These are phyloP conservation scores for Ceratina japonica DNA, from an alignment of 1,140 invertebrate genomes.

Conservation along the genomic window DNA sequence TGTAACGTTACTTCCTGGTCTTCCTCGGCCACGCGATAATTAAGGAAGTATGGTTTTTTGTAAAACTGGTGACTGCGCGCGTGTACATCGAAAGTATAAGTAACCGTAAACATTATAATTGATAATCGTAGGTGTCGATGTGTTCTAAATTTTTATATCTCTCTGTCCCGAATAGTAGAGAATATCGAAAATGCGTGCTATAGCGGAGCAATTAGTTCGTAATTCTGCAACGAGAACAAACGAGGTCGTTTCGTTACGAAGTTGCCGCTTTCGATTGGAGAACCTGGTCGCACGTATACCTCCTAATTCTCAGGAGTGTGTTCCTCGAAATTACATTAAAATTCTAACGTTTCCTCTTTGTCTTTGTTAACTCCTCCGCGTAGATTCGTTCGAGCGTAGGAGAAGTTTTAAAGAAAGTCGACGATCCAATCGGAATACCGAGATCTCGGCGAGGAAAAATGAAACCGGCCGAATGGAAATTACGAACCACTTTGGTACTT, in stretches of 20 bases:
- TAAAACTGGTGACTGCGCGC: no score
- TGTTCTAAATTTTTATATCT: no score
- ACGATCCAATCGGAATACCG: background rate
- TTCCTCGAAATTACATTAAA: slow-evolving; percentile 15
- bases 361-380: background rate
- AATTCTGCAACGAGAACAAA: background rate
- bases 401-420: background rate
- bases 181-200: no score
- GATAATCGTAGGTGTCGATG: no score
- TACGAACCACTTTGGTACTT: background rate
- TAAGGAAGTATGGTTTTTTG: no score
- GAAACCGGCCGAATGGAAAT: background rate
- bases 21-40: no score
- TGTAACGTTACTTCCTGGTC: no score
- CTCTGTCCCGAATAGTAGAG: no score
- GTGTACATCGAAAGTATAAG: no score
- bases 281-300: background rate
- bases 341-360: background rate
- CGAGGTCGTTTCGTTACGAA: background rate
- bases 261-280: background rate
- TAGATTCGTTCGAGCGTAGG: background rate
- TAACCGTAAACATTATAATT: no score
- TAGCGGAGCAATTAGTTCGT: no score
- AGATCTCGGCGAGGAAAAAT: background rate
- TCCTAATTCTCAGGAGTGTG: background rate